Evolutionary conservation across 2,113 vertebrate genomes (phyloP).

Genomic region (Pelecanoides urinatrix): DNA sequence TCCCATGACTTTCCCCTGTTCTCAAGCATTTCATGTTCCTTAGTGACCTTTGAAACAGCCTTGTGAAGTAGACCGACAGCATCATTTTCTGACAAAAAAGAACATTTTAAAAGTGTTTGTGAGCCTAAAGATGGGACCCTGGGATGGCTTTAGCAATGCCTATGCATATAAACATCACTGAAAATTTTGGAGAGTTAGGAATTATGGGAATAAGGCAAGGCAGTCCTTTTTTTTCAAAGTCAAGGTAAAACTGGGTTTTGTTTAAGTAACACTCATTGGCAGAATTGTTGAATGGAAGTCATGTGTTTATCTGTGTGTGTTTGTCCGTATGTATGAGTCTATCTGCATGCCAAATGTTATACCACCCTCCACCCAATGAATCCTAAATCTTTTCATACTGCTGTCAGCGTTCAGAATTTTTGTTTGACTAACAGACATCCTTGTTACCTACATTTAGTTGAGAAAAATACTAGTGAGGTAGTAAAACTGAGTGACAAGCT

Average conservation of each 20-base stretch:
- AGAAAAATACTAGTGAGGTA: background rate
- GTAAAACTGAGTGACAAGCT: background rate
- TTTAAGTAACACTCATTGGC: background rate
- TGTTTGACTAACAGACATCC: background rate
- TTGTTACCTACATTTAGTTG: background rate
- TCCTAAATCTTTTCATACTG: background rate
- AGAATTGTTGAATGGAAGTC: background rate
- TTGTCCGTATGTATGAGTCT: background rate
- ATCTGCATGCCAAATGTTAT: background rate
- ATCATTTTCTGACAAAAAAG: background rate
- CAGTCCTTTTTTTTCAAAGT: background rate
- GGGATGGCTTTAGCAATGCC: accelerated
- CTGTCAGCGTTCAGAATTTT: background rate
- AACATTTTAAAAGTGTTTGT: background rate
- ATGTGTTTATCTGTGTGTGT: background rate
- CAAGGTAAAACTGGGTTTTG: background rate
- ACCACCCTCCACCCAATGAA: accelerated
- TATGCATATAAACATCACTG: background rate
- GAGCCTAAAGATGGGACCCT: background rate
- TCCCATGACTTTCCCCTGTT: background rate
- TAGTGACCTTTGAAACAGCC: accelerated
- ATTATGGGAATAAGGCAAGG: background rate
- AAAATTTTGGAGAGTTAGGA: background rate
- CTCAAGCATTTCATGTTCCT: background rate
- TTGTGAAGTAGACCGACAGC: background rate